phyloP scores from a whole-genome alignment of 1,140 invertebrate species.

The Sarcophaga peregrina region DNA sequence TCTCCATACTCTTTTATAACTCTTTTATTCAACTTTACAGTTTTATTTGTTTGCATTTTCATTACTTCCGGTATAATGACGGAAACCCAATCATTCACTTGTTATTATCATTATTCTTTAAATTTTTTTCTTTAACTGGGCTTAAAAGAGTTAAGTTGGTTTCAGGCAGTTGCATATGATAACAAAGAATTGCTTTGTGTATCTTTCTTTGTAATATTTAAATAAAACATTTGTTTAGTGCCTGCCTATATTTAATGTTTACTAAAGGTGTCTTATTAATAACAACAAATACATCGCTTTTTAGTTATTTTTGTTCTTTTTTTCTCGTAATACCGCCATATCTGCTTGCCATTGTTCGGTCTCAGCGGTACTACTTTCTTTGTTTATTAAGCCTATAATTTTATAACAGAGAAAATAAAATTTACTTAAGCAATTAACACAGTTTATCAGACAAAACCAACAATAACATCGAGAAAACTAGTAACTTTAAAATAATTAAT shows the following conservation, averaged over 20 bases:
- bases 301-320: neutral
- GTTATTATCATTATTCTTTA: too few relatives aligned
- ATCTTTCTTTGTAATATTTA: neutral
- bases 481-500: too few relatives aligned
- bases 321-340: too few relatives aligned
- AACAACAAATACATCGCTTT: neutral
- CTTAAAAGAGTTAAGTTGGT: neutral
- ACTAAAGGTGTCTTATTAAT: neutral
- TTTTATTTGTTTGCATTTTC: too few relatives aligned
- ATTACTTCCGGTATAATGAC: conserved; percentile 1
- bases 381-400: neutral
- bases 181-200: neutral
- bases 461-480: too few relatives aligned
- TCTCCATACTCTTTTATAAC: too few relatives aligned
- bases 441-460: neutral
- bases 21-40: too few relatives aligned
- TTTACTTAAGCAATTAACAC: conserved; percentile 10
- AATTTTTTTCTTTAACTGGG: too few relatives aligned
- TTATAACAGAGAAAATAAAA: neutral
- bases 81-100: neutral
- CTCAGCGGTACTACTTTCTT: neutral
- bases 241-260: neutral
- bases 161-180: too few relatives aligned
- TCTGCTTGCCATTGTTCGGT: too few relatives aligned
- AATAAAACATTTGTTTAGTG: neutral